Evolutionary conservation across 1,140 invertebrate genomes (phyloP), one percentile per base, ranked within the genome.

Genomic region (Neotoxoptera formosana): DNA sequence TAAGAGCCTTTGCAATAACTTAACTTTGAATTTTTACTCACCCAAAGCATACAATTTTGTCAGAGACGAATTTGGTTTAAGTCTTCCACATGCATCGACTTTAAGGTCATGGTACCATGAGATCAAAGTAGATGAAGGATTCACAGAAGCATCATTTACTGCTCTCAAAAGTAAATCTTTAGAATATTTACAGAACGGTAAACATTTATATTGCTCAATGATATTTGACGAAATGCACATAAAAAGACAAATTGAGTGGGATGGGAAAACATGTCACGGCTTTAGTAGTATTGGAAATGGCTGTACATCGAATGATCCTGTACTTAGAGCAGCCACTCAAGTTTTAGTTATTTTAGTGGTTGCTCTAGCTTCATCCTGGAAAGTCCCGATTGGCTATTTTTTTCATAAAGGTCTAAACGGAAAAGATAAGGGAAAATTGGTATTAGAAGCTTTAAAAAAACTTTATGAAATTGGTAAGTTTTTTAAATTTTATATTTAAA

Each of bases 151-250:
- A 48, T 48, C 47, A 48, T 48, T 48, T 8, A 48, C 14, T 48
- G 47, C 47, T 48, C 47, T 48, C 7, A 48, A 48, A 48, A 6
- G 14, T 48, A 48, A 48, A 48, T 48, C 47, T 48, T 48, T 48
- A 48, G 47, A 48, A 7, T 48, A 93, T 48, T 47, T 25, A 86
- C 7, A 30, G 53, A 84, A 48, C 56, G 92, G 41, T 81, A 60
- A 84, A 51, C 34, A 81, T 23, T 25, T 93, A n/a, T n/a, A 67
- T 51, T 56, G 14, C 60, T 53, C 67, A 2, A n/a, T 94, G n/a
- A 94, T 94, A n/a, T 86, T 94, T 14, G 94, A 95, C 88, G 94
- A 94, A 83, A 94, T 95, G 94, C 83, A 93, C 30, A 94, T 95
- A 56, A 83, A 91, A 34, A 93, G 94, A 94, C 53, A 94, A 93